These are phyloP conservation scores for Thumatha senex DNA, from an alignment of 2,888 invertebrate species.

Conservation along the genomic window DNA sequence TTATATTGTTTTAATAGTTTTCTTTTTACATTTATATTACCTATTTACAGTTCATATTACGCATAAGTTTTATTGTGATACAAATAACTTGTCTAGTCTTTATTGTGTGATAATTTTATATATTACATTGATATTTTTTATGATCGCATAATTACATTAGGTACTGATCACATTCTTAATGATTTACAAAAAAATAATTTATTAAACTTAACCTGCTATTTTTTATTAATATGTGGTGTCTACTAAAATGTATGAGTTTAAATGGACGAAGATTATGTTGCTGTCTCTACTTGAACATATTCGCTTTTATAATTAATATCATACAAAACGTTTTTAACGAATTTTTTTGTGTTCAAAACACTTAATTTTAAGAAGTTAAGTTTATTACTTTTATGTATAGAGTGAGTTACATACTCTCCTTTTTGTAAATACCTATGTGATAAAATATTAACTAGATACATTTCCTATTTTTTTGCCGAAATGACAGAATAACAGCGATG, in stretches of 20 bases:
- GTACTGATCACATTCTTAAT: no score
- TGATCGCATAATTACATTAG: no score
- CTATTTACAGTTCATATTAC: neutral
- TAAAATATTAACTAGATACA: no score
- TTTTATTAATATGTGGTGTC: no score
- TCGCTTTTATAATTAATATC: constrained; percentile 4
- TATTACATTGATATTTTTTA: neutral
- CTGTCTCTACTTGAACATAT: neutral
- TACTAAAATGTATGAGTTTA: no score
- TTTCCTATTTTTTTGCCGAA: no score
- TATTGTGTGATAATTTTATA: neutral
- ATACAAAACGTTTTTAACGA: constrained; percentile 5
- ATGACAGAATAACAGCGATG: no score
- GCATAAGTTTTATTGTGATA: neutral
- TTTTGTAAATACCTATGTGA: no score
- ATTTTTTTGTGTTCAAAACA: neutral
- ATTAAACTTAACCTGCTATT: no score
- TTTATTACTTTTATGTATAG: neutral
- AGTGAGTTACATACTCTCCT: no score
- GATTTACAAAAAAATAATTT: neutral
- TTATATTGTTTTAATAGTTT: neutral
- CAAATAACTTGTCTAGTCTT: neutral
- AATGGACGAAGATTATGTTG: neutral
- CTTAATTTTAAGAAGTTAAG: neutral
- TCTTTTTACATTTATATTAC: neutral